Evolutionary conservation across 1,140 invertebrate genomes (phyloP).

Genomic region (Dysdera silvatica): DNA sequence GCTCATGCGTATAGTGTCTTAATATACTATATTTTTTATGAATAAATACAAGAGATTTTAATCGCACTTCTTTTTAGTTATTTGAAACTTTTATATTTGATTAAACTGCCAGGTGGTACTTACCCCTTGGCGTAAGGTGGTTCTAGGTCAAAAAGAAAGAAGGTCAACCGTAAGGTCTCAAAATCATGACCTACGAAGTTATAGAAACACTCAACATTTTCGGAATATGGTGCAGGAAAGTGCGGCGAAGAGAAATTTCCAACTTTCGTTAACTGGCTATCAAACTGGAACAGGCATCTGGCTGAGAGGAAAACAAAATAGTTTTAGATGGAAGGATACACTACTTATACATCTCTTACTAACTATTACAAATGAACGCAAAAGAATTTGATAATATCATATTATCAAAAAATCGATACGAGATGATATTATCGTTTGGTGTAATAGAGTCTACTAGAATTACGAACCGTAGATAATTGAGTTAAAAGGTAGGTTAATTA

Average conservation of each 20-base stretch:
- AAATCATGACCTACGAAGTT: conserved; percentile 32
- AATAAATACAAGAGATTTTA: no score
- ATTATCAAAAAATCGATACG: no score
- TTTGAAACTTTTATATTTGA: not conserved
- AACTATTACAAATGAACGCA: no score
- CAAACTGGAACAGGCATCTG: conserved; percentile 31
- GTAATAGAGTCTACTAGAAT: no score
- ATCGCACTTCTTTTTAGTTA: not conserved
- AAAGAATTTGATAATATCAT: no score
- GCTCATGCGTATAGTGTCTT: no score
- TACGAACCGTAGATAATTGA: no score
- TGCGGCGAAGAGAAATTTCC: conserved; percentile 37
- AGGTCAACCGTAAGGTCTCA: conserved; percentile 31
- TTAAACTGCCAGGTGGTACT: not conserved
- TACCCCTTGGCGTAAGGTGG: conserved; percentile 33
- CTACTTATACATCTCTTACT: no score
- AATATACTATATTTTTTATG: no score
- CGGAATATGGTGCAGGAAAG: conserved; percentile 33
- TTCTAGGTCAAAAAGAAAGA: conserved; percentile 33
- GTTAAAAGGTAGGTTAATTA: no score
- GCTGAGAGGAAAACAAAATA: not conserved
- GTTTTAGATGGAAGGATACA: no score
- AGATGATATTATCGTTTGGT: no score
- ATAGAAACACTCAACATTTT: conserved; percentile 33
- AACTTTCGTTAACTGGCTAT: conserved; percentile 30